Base-by-base conservation (phyloP, 2,888 invertebrate species). In the Sylvicola fuscatus region DNA sequence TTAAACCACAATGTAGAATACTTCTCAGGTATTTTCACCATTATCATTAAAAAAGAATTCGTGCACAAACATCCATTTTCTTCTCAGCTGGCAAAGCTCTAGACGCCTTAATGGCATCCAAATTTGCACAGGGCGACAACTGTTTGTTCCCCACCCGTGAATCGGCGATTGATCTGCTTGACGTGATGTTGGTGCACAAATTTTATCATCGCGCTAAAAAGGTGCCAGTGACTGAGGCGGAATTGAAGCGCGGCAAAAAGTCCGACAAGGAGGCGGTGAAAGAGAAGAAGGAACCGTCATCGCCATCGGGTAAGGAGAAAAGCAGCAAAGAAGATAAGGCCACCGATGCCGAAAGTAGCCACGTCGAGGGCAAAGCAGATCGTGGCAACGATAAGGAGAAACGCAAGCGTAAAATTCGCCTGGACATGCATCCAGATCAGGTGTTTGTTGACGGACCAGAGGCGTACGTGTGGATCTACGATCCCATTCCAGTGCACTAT, bases 401-500 rank as follows among this genome's bases (percentile, higher is more conserved):
- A 50, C 76, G 80, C 48, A 84, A 86, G 56, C 76, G 81, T 46
- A 92, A 90, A 65, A 80, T 97, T 37, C 79, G 92, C 31, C 64
- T 98, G n/a, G 90, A 93, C 55, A 93, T 95, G 87, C 95, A 95
- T 58, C 72, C 86, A 50, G 83, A 90, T 41, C 98, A 98, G 59
- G 60, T 79, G 44, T 97, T 97, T 60, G 72, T 86, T 3, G 97
- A 98, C 60, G 82, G 83, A 13, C 68, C 79, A 27, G 95, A 97
- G 58, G 93, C 93, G 1, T 97, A 86, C 60, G 93, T 95, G 15
- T 97, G 95, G 95, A 82, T 95, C 42, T 97, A 90, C 59, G 93
- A 95, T 60, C 93, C 95, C 1, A 86, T 92, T 54, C 90, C 92
- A 29, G 73, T 83, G 55, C 79, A 86, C 60, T 89, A 87, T 59